Conservation (phyloP, 2,888 invertebrate species). For the Philonicus albiceps region DNA sequence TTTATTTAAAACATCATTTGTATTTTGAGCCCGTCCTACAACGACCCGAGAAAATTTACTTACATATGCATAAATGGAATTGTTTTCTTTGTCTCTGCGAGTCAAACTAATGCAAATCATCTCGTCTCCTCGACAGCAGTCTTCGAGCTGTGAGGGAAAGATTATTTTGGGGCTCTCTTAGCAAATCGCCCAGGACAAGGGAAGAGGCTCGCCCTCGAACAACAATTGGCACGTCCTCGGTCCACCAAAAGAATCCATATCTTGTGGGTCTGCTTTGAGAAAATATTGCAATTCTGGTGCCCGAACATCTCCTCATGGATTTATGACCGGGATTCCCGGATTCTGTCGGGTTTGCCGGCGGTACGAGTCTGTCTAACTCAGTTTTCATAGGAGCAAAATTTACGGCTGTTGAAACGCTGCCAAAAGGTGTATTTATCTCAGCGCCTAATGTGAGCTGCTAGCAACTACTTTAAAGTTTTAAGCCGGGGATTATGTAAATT, state of each 20-base stretch:
- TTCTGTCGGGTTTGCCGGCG: not conserved
- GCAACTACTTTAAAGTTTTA: constrained; percentile 44
- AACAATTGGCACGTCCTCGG: constrained; percentile 24
- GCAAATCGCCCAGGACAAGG: not conserved
- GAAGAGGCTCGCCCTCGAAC: not conserved
- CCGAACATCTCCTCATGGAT: constrained; percentile 5
- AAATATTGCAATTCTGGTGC: constrained; percentile 7
- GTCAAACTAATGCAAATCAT: not conserved
- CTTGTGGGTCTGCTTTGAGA: not conserved
- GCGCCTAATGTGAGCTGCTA: constrained; percentile 33
- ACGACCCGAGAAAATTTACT: no score
- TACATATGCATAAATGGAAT: no score
- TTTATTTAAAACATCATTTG: no score
- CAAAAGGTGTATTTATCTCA: constrained; percentile 40
- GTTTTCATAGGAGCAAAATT: not conserved
- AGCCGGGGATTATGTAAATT: constrained; percentile 46
- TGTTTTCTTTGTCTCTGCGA: not conserved
- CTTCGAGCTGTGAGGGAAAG: not conserved
- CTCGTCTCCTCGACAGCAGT: not conserved
- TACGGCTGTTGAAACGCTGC: constrained; percentile 24
- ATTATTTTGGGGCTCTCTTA: not conserved
- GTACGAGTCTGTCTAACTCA: not conserved
- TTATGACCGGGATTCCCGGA: not conserved
- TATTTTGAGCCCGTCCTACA: no score
- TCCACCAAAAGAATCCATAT: constrained; percentile 13